Evolutionary conservation across 1,140 invertebrate species (phyloP).

Genomic region (Brachionus angularis): DNA sequence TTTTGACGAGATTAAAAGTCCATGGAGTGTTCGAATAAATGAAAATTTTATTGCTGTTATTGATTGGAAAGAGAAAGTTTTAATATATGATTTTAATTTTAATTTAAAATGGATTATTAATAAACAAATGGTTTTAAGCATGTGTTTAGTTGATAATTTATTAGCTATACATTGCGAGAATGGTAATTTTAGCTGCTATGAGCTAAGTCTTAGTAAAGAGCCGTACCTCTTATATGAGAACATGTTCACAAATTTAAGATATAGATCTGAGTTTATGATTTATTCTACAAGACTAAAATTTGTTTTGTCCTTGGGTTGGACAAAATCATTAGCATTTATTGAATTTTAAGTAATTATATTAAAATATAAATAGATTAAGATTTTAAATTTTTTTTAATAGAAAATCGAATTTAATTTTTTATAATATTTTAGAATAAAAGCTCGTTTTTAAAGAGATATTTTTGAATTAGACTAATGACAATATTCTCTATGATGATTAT

Average conservation of each 20-base stretch:
- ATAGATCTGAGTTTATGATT: conserved; percentile 37
- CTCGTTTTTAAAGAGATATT: too few relatives aligned
- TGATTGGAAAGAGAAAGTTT: conserved; percentile 35
- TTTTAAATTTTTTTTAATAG: too few relatives aligned
- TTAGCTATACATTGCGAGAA: conserved; percentile 19
- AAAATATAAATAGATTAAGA: too few relatives aligned
- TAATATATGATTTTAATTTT: conserved; percentile 28
- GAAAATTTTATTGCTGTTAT: background rate
- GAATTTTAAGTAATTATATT: too few relatives aligned
- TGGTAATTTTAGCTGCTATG: conserved; percentile 1
- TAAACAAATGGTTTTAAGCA: conserved; percentile 1
- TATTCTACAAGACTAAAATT: background rate
- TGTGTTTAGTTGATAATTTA: conserved; percentile 3
- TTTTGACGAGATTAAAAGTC: background rate
- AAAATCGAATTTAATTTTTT: too few relatives aligned
- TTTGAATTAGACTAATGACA: too few relatives aligned
- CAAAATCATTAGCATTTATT: conserved; percentile 8
- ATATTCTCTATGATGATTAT: too few relatives aligned
- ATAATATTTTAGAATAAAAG: too few relatives aligned
- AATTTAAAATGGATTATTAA: background rate
- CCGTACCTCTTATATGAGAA: background rate
- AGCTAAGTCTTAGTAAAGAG: background rate
- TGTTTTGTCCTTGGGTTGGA: conserved; percentile 28
- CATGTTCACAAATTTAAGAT: background rate
- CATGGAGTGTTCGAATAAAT: conserved; percentile 29